Conservation (phyloP, 2,113 vertebrate genomes). For the Urocynchramus pylzowi region DNA sequence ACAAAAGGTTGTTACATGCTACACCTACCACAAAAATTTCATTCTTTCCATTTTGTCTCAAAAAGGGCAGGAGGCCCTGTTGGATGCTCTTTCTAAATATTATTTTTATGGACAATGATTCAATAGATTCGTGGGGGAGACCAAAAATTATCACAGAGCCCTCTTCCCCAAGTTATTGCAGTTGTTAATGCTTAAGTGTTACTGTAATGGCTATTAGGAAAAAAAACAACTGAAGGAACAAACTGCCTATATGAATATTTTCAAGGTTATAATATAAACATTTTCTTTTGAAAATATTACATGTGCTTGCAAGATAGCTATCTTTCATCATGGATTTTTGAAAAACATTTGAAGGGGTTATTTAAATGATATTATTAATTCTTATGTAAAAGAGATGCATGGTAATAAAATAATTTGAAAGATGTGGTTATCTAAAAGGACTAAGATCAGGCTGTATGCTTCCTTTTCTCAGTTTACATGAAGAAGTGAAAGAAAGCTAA, state of each 20-base stretch:
- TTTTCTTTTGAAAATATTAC: background rate
- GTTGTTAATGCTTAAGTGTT: background rate
- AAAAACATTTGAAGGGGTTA: background rate
- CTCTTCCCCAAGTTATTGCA: background rate
- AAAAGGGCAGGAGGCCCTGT: background rate
- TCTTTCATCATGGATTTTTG: background rate
- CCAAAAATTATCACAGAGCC: background rate
- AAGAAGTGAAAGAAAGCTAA: background rate
- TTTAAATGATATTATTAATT: background rate
- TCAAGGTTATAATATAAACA: background rate
- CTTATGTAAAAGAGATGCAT: background rate
- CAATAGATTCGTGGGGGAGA: accelerated
- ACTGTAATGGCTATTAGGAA: background rate
- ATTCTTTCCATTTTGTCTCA: background rate
- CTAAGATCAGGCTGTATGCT: background rate
- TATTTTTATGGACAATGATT: background rate
- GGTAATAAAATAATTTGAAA: background rate
- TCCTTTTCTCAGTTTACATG: background rate
- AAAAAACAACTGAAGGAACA: background rate
- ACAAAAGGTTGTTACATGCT: background rate
- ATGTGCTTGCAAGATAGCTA: background rate
- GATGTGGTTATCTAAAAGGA: background rate
- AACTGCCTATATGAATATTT: background rate
- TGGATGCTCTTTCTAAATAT: background rate
- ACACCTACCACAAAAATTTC: background rate